A percentile compares a stretch with the other conserved stretches of the same genome.
phyloP scores from a whole-genome alignment of 2,888 invertebrate species.

The Trypoxylon attenuatum region DNA sequence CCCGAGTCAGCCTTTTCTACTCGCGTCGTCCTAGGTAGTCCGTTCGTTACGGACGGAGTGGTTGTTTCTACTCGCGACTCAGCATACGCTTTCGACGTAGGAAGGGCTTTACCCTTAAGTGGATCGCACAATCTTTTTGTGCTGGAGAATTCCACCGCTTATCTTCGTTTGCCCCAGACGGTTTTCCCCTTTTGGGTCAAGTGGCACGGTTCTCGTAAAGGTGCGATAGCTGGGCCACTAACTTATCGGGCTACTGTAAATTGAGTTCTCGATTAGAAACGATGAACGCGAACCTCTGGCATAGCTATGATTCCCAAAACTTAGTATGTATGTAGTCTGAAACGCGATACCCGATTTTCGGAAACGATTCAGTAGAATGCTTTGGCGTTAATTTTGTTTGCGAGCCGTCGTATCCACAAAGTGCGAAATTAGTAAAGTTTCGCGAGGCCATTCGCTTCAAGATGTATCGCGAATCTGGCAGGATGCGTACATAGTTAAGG shows the following conservation, averaged over 20 bases:
- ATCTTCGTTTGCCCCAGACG: no score
- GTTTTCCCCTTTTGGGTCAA: not conserved
- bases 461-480: not conserved
- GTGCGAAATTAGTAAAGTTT: not conserved
- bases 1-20: no score
- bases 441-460: not conserved
- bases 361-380: not conserved
- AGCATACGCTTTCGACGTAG: not conserved
- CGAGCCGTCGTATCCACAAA: not conserved
- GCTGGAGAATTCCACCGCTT: no score
- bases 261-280: not conserved
- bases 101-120: not conserved
- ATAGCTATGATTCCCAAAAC: not conserved
- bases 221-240: not conserved
- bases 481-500: slow-evolving; percentile 14
- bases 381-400: not conserved
- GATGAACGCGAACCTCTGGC: no score
- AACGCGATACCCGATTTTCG: not conserved
- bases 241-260: not conserved
- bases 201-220: not conserved
- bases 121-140: no score
- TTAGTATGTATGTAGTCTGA: not conserved
- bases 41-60: not conserved
- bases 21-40: no score
- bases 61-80: not conserved